Base-by-base conservation (phyloP, 1,140 invertebrate genomes). In the Drosophila seguyi region DNA sequence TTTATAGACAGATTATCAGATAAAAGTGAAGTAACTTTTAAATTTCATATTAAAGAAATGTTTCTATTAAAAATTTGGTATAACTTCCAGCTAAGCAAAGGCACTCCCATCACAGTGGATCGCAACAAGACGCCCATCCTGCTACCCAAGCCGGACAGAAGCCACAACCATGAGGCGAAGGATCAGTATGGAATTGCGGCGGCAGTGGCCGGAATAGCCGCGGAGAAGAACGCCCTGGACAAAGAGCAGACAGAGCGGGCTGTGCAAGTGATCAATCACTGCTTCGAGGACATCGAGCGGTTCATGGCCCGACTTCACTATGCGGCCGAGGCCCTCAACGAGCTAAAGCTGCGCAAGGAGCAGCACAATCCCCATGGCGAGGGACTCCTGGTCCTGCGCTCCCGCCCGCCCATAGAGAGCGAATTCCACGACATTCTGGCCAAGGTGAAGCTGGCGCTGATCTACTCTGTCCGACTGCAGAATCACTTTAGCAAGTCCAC, bases 131-230 rank as follows among this genome's bases (percentile, higher is more conserved):
- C 91, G 0, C 87, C 91, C 6, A 91, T 92, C 13, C 62, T 61
- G 13, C 36, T 91, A 52, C 87, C 85, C 7, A 92, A 91, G 27
- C 78, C 91, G 3, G 84, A 92, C 0, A 75, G 81, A 27, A 29
- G 69, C 0, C 52, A 20, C 10, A 75, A 75, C n/a, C 91, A 90
- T 22, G 76, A 83, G 60, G 68, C 66, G 6, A 92, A 86, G 66
- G 91, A 92, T 84, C 91, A 92, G 57, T 92, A 76, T 47, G 91
- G 91, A 0, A 91, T 92, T 18, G 91, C 91, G 11, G 91, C 90
- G 1, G 90, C 90, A 3, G 90, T 62, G 29, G 83, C 84, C 0
- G 86, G 42, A 14, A 81, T 90, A 10, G 91, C 91, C 7, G 85
- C 79, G 13, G 84, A 92, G 47, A 92, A 90, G 62, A 91, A 90